Conservation (phyloP, 2,888 invertebrate genomes). For the Maniola hyperantus region DNA sequence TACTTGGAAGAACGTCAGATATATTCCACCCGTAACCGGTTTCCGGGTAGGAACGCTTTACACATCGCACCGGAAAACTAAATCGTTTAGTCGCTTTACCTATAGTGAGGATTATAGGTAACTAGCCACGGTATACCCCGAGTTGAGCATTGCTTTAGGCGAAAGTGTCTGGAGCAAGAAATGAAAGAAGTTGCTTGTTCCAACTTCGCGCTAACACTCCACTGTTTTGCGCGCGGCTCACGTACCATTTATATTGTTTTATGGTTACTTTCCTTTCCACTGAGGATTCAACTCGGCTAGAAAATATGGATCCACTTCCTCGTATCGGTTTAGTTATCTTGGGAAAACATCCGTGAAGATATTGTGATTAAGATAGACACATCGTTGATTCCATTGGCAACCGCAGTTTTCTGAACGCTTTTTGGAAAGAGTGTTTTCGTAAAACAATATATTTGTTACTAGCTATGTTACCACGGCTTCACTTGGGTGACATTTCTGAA, state of each 20-base stretch:
- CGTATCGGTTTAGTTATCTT: constrained; percentile 54
- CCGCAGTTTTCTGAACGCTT: background rate
- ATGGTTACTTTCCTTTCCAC: constrained; percentile 69
- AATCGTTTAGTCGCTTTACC: too few relatives aligned
- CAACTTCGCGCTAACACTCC: constrained; percentile 41
- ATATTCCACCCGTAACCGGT: too few relatives aligned
- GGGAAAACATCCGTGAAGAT: constrained; percentile 38
- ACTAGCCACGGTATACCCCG: constrained; percentile 20
- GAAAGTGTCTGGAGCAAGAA: constrained; percentile 52
- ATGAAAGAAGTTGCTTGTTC: constrained; percentile 54
- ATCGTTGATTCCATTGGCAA: constrained; percentile 28
- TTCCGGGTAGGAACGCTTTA: too few relatives aligned
- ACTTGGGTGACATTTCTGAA: too few relatives aligned
- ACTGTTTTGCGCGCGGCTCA: constrained; percentile 53
- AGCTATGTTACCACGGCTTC: too few relatives aligned
- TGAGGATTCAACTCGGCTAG: constrained; percentile 55
- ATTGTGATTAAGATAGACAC: constrained; percentile 37
- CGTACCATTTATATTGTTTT: constrained; percentile 78
- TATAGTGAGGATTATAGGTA: too few relatives aligned
- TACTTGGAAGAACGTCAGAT: too few relatives aligned
- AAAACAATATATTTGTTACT: background rate
- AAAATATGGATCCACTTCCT: constrained; percentile 63
- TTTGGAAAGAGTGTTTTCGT: background rate
- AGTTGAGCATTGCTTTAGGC: constrained; percentile 12
- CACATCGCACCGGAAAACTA: too few relatives aligned